Evolutionary conservation across 2,113 vertebrate species (phyloP).

Genomic region (Plotosus lineatus): DNA sequence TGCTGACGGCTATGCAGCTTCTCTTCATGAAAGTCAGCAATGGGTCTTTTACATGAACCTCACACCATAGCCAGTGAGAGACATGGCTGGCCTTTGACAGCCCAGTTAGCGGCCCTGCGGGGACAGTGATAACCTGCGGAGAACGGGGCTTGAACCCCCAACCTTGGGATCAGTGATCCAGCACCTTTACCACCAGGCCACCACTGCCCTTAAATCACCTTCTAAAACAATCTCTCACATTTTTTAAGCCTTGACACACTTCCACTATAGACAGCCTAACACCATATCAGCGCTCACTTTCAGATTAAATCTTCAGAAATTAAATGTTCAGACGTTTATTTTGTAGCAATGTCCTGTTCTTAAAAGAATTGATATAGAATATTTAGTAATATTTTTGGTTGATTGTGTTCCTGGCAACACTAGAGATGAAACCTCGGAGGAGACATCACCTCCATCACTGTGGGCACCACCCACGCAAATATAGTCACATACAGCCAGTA

Average conservation of each 20-base stretch:
- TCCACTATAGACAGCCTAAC: neutral
- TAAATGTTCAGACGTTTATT: constrained; percentile 59
- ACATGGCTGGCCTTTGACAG: too few relatives aligned
- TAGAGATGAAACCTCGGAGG: neutral
- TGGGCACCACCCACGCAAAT: neutral
- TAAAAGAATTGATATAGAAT: too few relatives aligned
- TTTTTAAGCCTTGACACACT: neutral
- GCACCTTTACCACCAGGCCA: too few relatives aligned
- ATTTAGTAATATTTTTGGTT: neutral
- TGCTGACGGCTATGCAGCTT: too few relatives aligned
- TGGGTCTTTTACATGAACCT: too few relatives aligned
- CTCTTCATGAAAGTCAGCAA: too few relatives aligned
- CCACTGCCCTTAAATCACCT: neutral
- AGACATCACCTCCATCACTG: neutral
- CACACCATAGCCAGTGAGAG: too few relatives aligned
- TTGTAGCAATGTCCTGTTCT: constrained; percentile 27
- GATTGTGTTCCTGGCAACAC: neutral
- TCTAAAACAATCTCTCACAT: neutral
- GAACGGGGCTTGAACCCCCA: too few relatives aligned
- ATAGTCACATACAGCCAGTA: neutral
- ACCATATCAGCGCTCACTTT: neutral
- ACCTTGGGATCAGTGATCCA: too few relatives aligned
- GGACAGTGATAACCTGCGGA: too few relatives aligned
- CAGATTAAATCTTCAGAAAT: constrained; percentile 52
- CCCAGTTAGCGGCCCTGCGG: too few relatives aligned